Evolutionary conservation across 2,888 invertebrate species (phyloP).

Genomic region (Brachypalpus laphriformis): DNA sequence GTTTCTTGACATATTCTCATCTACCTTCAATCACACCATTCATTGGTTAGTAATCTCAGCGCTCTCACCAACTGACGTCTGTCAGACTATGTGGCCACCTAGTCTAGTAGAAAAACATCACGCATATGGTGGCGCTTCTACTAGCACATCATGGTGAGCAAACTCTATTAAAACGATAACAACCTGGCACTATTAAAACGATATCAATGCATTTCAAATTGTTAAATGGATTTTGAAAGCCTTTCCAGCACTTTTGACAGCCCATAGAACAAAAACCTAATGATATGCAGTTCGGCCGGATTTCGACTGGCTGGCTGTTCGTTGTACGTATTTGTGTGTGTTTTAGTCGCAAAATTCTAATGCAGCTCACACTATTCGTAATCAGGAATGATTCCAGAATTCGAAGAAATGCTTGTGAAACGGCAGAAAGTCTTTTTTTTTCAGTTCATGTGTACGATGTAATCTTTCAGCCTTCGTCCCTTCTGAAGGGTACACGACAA

Average conservation of each 20-base stretch:
- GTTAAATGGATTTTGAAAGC: conserved; percentile 27
- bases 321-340: too few relatives aligned
- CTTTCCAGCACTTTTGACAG: conserved; percentile 36
- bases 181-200: conserved; percentile 58
- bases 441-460: conserved; percentile 37
- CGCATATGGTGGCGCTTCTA: conserved; percentile 41
- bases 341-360: conserved; percentile 43
- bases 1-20: conserved; percentile 37
- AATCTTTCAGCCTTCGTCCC: conserved; percentile 24
- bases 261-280: conserved; percentile 32
- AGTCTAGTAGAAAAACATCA: conserved; percentile 22
- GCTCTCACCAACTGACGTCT: conserved; percentile 13
- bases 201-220: conserved; percentile 30
- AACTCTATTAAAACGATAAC: too few relatives aligned
- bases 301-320: conserved; percentile 12
- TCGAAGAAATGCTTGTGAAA: conserved; percentile 45
- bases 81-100: conserved; percentile 46
- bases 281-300: conserved; percentile 57
- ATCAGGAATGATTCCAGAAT: conserved; percentile 22
- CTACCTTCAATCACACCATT: conserved; percentile 37
- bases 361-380: conserved; percentile 49
- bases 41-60: conserved; percentile 51
- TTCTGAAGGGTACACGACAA: conserved; percentile 15
- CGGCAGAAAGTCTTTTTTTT: too few relatives aligned
- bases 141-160: too few relatives aligned